Base-by-base conservation (phyloP, 2,797 vertebrate genomes). In the Pangasius macronema region DNA sequence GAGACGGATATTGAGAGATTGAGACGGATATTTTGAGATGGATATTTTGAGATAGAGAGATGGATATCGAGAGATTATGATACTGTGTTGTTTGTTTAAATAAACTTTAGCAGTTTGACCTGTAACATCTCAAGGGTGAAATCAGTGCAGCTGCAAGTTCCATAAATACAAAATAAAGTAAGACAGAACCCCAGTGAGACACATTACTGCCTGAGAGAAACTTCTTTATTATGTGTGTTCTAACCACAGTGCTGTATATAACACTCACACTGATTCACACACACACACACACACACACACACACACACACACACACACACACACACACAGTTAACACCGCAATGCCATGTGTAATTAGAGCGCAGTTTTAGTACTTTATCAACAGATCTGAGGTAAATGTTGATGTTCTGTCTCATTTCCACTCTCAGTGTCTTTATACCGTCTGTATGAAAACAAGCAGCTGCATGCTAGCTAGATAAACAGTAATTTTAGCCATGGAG, bases 21-120 rank as follows among this genome's bases (percentile, higher is more conserved):
- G 84, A 87, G 85, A 92, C n/a, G 59, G 68, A 51, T 39, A 39
- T 0, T 3, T 4, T 53, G 79, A 8, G n/a, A 89, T 16, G 59
- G 68, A 51, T 39, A 39, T 0, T 3, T 4, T 53, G 79, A 8
- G 16, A 61, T 0, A 3, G 36, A 72, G 20, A 73, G 70, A 73
- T 0, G 14, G 72, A 73, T 3, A 49, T 11, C 11, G 39, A 1
- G 39, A 73, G 39, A 49, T 11, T 0, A 9, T 51, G 27, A 9
- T n/a, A 18, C 46, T 7, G 73, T 36, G 39, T 5, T 51, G 46
- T n/a, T n/a, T 51, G 46, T 49, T 76, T 76, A 76, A 76, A 76
- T 51, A 76, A 51, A 30, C 24, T 30, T 39, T 42, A 24, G 46
- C 6, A 75, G 11, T 76, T 51, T n/a, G 27, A 30, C 46, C 73